These are phyloP conservation scores for Castor canadensis DNA, from an alignment of 2,113 vertebrate genomes.

Conservation along the genomic window DNA sequence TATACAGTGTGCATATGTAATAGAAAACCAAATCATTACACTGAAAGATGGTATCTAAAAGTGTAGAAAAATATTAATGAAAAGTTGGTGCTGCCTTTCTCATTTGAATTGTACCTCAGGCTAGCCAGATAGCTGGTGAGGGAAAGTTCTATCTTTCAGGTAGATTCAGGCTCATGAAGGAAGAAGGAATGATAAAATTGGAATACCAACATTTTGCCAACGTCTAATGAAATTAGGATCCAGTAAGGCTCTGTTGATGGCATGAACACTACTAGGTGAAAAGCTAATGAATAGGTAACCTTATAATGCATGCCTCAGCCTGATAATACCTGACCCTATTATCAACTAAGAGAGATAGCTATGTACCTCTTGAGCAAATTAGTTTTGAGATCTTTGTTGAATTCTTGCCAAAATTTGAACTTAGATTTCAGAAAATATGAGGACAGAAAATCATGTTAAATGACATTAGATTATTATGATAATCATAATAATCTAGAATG, in stretches of 20 bases:
- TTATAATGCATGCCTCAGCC: not conserved
- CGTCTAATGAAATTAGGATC: not conserved
- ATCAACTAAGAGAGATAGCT: not conserved
- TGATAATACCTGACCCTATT: not conserved
- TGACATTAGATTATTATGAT: not conserved
- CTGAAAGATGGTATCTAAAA: slow-evolving; percentile 29
- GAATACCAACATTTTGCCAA: not conserved
- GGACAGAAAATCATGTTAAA: not conserved
- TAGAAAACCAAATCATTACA: not conserved
- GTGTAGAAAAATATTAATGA: not conserved
- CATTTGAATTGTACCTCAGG: not conserved
- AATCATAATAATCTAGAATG: not conserved
- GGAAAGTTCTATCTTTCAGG: not conserved
- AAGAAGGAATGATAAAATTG: not conserved
- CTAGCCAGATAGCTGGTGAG: not conserved
- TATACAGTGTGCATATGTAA: not conserved
- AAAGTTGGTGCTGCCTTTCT: not conserved
- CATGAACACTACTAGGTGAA: not conserved
- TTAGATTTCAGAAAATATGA: not conserved
- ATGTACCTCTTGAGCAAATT: not conserved
- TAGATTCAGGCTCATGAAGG: not conserved
- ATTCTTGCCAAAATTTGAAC: not conserved
- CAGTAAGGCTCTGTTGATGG: not conserved
- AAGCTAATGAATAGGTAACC: not conserved
- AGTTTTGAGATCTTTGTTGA: not conserved